A percentile compares a stretch with the other conserved stretches of the same genome.
Conservation (phyloP, 2,888 invertebrate genomes). For the Esperia sulphurella region DNA sequence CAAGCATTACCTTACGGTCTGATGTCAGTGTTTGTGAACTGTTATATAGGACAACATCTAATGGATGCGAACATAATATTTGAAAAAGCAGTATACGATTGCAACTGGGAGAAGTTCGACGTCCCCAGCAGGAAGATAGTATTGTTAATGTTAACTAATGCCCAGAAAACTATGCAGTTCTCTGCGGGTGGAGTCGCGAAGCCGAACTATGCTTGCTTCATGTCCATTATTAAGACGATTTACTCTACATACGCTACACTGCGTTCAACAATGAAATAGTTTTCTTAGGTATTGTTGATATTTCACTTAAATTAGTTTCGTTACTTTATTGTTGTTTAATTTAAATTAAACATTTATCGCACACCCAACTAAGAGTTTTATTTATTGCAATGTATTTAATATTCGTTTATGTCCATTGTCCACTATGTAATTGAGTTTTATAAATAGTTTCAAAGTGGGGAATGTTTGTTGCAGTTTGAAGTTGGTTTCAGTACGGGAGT, state of each 20-base stretch:
- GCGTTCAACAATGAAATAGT: conserved; percentile 29
- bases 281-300: neutral
- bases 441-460: too few species aligned
- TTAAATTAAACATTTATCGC: too few species aligned
- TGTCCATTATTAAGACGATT: conserved; percentile 42
- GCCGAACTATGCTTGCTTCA: conserved; percentile 40
- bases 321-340: too few species aligned
- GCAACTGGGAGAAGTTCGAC: conserved; percentile 56
- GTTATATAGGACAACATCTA: conserved; percentile 46
- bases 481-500: too few species aligned
- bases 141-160: conserved; percentile 39
- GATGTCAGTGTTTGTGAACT: conserved; percentile 41
- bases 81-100: conserved; percentile 44
- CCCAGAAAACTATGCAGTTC: conserved; percentile 47
- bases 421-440: too few species aligned
- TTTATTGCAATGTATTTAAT: too few species aligned
- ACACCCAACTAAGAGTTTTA: too few species aligned
- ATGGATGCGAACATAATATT: conserved; percentile 44
- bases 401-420: too few species aligned
- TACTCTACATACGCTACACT: conserved; percentile 54
- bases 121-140: conserved; percentile 43
- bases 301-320: too few species aligned
- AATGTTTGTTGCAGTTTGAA: too few species aligned
- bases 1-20: conserved; percentile 37
- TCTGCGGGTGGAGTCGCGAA: conserved; percentile 48